These are phyloP conservation scores for Neomonachus schauinslandi DNA, from an alignment of 2,113 vertebrate species.

Conservation along the genomic window DNA sequence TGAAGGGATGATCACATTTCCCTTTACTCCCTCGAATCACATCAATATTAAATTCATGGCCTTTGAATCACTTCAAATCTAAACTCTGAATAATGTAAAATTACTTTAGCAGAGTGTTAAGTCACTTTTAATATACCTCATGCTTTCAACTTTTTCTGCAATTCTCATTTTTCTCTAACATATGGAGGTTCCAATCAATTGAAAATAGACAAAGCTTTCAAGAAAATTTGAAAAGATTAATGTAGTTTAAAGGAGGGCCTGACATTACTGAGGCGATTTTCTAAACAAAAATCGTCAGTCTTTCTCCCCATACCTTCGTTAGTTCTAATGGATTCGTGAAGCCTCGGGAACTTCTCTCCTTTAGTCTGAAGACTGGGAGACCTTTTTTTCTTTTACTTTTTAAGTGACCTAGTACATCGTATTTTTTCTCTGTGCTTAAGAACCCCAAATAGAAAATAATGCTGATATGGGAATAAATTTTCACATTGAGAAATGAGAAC, in stretches of 20 bases:
- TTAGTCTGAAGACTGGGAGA: background rate
- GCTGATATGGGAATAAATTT: constrained; percentile 35
- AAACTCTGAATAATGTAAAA: constrained; percentile 51
- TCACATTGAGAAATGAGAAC: constrained; percentile 69
- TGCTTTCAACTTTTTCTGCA: constrained; percentile 56
- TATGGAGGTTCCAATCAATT: constrained; percentile 63
- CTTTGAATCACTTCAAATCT: constrained; percentile 66
- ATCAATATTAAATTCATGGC: background rate
- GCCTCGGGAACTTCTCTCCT: background rate
- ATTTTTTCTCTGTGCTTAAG: constrained; percentile 51
- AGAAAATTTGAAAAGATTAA: constrained; percentile 75
- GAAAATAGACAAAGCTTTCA: constrained; percentile 63
- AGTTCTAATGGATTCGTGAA: background rate
- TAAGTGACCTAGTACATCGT: constrained; percentile 37
- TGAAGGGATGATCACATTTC: constrained; percentile 11
- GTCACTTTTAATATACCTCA: constrained; percentile 53
- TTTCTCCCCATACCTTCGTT: background rate
- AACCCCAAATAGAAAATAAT: constrained; percentile 58
- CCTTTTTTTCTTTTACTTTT: constrained; percentile 29
- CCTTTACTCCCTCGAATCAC: background rate
- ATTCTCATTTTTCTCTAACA: constrained; percentile 67
- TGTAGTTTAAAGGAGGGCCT: constrained; percentile 68
- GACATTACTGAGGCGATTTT: constrained; percentile 54
- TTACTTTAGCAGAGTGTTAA: constrained; percentile 36
- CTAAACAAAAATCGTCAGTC: background rate